Conservation (phyloP, 2,113 vertebrate species). For the Vicugna pacos region DNA sequence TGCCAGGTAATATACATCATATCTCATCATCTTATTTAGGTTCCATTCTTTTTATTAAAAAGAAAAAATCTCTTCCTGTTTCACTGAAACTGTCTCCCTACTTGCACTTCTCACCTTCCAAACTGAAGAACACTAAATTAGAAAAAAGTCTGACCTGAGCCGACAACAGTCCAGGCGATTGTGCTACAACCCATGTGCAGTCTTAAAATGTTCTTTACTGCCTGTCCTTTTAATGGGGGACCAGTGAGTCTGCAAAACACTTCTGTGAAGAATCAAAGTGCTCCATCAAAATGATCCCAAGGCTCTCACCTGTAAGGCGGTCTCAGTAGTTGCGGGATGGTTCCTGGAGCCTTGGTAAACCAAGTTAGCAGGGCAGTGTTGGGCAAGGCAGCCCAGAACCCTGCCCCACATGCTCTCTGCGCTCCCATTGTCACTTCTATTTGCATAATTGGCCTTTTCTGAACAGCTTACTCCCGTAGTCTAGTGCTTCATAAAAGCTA, state of each 20-base stretch:
- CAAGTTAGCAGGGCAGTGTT: fast-evolving
- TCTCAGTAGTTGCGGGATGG: no score
- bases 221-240: not conserved
- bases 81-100: not conserved
- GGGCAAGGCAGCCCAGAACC: no score
- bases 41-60: not conserved
- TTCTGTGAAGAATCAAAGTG: constrained; percentile 8
- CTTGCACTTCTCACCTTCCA: not conserved
- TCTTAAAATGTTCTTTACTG: not conserved
- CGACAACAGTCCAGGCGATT: not conserved
- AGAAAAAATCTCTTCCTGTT: not conserved
- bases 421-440: not conserved
- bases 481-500: not conserved
- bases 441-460: not conserved
- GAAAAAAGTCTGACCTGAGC: not conserved
- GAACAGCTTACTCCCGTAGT: not conserved
- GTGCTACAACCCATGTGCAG: fast-evolving
- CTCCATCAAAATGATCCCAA: not conserved
- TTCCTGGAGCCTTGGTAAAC: not conserved
- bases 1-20: not conserved
- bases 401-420: not conserved
- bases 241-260: not conserved
- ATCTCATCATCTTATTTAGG: constrained; percentile 21
- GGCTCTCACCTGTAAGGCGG: not conserved
- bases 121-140: not conserved